Evolutionary conservation across 1,140 invertebrate genomes (phyloP).

Genomic region (Adoxophyes honmai): DNA sequence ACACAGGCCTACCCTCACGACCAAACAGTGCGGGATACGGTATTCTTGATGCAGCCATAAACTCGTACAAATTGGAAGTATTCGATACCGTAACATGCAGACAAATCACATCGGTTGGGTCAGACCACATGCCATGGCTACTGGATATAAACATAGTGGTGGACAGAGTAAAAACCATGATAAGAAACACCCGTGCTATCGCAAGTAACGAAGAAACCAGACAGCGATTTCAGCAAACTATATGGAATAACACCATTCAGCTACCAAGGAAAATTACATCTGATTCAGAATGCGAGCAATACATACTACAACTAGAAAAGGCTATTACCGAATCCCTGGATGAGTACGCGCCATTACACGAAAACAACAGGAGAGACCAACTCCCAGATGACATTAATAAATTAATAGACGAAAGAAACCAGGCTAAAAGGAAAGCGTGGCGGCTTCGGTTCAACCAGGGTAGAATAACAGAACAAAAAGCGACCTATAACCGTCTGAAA

Average conservation of each 20-base stretch:
- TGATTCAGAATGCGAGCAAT: slow-evolving; percentile 8
- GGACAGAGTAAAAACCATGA: neutral
- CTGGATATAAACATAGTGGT: neutral
- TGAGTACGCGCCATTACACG: slow-evolving; percentile 6
- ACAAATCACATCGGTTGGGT: slow-evolving; percentile 10
- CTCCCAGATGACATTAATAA: slow-evolving; percentile 9
- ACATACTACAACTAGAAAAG: neutral
- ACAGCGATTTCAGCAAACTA: neutral
- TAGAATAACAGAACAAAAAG: slow-evolving; percentile 9
- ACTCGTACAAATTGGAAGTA: neutral
- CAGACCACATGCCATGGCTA: slow-evolving; percentile 7
- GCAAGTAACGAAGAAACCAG: neutral
- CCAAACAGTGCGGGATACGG: slow-evolving; percentile 3
- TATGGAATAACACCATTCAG: neutral
- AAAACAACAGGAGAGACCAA: slow-evolving; percentile 10
- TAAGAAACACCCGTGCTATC: slow-evolving; percentile 2
- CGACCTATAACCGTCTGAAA: slow-evolving; percentile 3
- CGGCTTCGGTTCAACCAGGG: neutral
- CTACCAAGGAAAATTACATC: slow-evolving; percentile 3
- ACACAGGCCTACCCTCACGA: slow-evolving; percentile 11
- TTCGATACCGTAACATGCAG: neutral
- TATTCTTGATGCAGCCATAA: slow-evolving; percentile 10
- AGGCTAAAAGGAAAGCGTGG: slow-evolving; percentile 2
- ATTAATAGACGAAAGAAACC: slow-evolving; percentile 5
- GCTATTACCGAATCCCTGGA: neutral